These are phyloP conservation scores for Blomia tropicalis DNA, from an alignment of 2,888 invertebrate genomes.

Conservation along the genomic window DNA sequence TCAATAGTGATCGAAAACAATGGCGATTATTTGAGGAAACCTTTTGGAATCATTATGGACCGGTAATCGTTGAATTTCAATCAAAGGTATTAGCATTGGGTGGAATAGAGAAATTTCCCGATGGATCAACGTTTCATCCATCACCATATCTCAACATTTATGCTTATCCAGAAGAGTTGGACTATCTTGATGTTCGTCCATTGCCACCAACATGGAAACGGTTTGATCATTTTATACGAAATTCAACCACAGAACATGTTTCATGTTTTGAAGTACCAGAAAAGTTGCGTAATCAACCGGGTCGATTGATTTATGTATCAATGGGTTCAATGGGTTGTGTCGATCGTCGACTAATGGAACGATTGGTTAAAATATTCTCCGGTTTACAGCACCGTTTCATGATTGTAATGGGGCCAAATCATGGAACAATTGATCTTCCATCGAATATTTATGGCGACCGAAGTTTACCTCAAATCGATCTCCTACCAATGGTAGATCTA, in stretches of 20 bases:
- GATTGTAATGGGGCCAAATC: slow-evolving; percentile 2
- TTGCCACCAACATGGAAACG: slow-evolving; percentile 12
- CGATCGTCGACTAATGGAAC: slow-evolving; percentile 14
- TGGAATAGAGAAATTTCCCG: background rate
- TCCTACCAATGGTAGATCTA: slow-evolving; percentile 20
- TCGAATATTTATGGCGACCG: slow-evolving; percentile 18
- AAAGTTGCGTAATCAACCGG: background rate
- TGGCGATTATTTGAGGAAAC: slow-evolving; percentile 1
- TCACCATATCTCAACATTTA: slow-evolving; percentile 24
- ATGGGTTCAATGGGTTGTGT: slow-evolving; percentile 20
- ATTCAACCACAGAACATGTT: background rate
- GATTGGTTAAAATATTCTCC: slow-evolving; percentile 14
- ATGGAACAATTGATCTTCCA: slow-evolving; percentile 12
- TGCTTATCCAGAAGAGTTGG: slow-evolving; percentile 23
- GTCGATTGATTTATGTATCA: slow-evolving; percentile 20
- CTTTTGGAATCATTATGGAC: slow-evolving; percentile 2
- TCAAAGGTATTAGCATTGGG: background rate
- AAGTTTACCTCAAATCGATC: background rate
- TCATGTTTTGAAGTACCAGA: slow-evolving; percentile 14
- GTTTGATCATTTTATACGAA: slow-evolving; percentile 18
- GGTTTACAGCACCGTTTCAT: slow-evolving; percentile 19
- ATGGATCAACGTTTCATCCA: background rate
- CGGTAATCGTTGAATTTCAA: background rate
- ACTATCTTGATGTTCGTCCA: slow-evolving; percentile 20
- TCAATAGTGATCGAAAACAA: background rate